Conservation (phyloP, 2,797 vertebrate species). For the Danio choprae region DNA sequence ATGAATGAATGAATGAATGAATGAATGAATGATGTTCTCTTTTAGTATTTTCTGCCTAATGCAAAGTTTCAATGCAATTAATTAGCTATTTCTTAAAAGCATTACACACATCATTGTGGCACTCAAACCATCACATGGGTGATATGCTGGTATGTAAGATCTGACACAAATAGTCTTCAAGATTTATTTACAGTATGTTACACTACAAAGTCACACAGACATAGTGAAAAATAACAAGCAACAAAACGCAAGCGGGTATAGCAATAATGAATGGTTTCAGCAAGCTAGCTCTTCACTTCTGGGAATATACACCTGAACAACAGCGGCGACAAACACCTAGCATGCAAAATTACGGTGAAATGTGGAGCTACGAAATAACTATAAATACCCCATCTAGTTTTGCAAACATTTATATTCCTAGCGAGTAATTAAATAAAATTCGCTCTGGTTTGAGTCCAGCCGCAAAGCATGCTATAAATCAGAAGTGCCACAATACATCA, state of each 20-base stretch:
- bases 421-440: constrained; percentile 7
- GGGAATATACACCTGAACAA: background rate
- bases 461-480: background rate
- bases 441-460: background rate
- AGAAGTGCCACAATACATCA: background rate
- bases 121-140: background rate
- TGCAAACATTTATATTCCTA: background rate
- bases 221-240: background rate
- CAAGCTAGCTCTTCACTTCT: constrained; percentile 14
- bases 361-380: background rate
- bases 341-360: constrained; percentile 12
- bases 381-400: constrained; percentile 9
- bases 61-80: too few relatives aligned
- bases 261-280: constrained; percentile 20
- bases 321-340: background rate
- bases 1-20: too few relatives aligned
- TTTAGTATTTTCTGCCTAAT: too few relatives aligned
- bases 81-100: background rate
- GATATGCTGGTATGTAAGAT: background rate
- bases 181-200: background rate
- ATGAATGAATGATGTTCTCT: too few relatives aligned
- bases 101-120: background rate
- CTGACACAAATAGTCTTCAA: background rate
- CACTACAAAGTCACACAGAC: background rate
- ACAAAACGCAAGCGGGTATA: background rate